A percentile compares a stretch with the other conserved stretches of the same genome.
Conservation (phyloP, 2,113 vertebrate genomes). For the Bagarius yarrelli region DNA sequence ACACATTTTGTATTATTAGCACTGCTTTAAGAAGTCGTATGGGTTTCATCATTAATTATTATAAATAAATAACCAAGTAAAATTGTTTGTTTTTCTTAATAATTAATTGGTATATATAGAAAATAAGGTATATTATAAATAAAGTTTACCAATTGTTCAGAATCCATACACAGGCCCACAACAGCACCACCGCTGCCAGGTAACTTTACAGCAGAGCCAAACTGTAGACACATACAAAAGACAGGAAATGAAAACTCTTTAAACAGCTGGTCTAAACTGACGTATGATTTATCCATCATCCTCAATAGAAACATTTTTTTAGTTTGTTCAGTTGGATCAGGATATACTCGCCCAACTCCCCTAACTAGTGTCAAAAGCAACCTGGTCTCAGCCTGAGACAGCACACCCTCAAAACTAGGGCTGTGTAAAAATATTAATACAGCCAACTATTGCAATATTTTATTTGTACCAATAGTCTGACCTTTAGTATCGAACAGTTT, state of each 20-base stretch:
- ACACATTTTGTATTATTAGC: background rate
- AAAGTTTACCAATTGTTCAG: conserved; percentile 64
- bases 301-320: no score
- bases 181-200: conserved; percentile 80
- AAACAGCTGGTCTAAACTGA: no score
- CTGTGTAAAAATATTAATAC: no score
- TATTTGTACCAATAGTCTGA: no score
- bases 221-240: conserved; percentile 60
- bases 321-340: no score
- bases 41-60: background rate
- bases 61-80: background rate
- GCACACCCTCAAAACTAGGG: no score
- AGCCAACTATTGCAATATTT: no score
- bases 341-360: no score
- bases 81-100: background rate
- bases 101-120: background rate
- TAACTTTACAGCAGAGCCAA: conserved; percentile 76
- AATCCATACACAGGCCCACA: conserved; percentile 74
- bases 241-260: background rate
- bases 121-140: background rate
- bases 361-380: no score
- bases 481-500: no score
- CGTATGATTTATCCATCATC: no score
- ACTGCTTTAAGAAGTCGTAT: background rate
- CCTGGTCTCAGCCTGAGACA: no score